phyloP scores from a whole-genome alignment of 2,888 invertebrate species.

The Azorinus chamasolen region DNA sequence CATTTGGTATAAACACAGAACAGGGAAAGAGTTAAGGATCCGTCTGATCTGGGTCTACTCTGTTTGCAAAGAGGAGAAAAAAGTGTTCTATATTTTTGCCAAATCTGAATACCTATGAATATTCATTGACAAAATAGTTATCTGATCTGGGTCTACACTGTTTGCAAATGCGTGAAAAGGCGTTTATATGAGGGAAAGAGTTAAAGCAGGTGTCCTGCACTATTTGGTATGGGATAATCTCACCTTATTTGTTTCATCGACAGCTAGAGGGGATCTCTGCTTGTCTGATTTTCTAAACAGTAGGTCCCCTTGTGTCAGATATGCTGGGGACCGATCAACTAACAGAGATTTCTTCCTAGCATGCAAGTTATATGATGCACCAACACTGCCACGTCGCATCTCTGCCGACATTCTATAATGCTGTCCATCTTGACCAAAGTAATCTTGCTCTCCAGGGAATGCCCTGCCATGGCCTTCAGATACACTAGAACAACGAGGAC shows the following conservation, averaged over 20 bases:
- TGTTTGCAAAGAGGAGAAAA: too few species aligned
- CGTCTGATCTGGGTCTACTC: too few species aligned
- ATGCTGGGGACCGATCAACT: conserved; percentile 77
- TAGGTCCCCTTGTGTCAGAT: conserved; percentile 66
- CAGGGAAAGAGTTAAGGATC: too few species aligned
- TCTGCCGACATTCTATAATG: conserved; percentile 74
- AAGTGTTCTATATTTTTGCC: too few species aligned
- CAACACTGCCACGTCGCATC: conserved; percentile 80
- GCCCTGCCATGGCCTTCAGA: conserved; percentile 76
- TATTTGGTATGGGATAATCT: too few species aligned
- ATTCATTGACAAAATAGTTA: too few species aligned
- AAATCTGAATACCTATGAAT: too few species aligned
- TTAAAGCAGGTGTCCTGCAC: too few species aligned
- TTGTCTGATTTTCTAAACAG: conserved; percentile 63
- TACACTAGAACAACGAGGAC: conserved; percentile 82
- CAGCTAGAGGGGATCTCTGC: conserved; percentile 54
- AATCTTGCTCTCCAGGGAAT: conserved; percentile 58
- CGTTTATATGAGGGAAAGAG: too few species aligned
- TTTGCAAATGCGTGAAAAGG: too few species aligned
- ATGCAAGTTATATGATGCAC: conserved; percentile 78
- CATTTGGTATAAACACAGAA: too few species aligned
- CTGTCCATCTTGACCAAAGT: conserved; percentile 66
- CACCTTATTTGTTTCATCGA: conserved; percentile 44
- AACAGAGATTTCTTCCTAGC: conserved; percentile 76
- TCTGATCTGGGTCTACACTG: too few species aligned